Evolutionary conservation across 2,797 vertebrate genomes (phyloP), one percentile per base, ranked within the genome.

Genomic region (Enteromius radiatus): DNA sequence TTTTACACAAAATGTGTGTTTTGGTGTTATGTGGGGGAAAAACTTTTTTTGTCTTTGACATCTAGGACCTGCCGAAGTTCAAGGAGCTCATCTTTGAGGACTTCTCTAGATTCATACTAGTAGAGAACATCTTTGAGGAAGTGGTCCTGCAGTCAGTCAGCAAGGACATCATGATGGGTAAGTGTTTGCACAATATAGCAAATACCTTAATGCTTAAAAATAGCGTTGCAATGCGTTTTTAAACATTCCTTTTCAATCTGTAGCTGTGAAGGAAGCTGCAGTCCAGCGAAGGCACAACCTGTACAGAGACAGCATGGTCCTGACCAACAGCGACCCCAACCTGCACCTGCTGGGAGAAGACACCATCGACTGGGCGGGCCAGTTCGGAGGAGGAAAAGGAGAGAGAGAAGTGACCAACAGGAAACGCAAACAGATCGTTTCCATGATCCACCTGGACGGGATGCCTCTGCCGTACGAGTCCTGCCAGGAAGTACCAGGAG

Each of bases 111-210:
- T 99, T 98, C 92, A 95, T 99, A 86, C 92, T 98, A 87, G 97
- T 99, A 87, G 97, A 98, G 85, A 99, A 97, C 87, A 92, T 97
- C 0, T 99, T 96, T 0, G 98, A 99, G 90, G 98, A 99, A 91
- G 96, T 97, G 19, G 96, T 99, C 82, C 92, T 99, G 14, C 98
- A 98, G 90, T 97, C 97, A 0, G 97, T 99, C 84, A 95, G 95
- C 92, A 99, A 98, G 88, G 98, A 99, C 89, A 98, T 99, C 83
- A 95, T 97, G 95, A 97, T 97, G 94, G 97, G 98, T 99, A 86
- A 90, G 96, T 41, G n/a, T 31, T 15, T 31, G 19, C 14, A 43
- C 17, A 33, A 64, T 11, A 31, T 28, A 36, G 4, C 52, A 76
- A 33, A 19, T 12, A 76, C 9, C 5, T 45, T 43, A 45, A 38